Conservation (phyloP, 2,113 vertebrate genomes). For the Labeo catla region DNA sequence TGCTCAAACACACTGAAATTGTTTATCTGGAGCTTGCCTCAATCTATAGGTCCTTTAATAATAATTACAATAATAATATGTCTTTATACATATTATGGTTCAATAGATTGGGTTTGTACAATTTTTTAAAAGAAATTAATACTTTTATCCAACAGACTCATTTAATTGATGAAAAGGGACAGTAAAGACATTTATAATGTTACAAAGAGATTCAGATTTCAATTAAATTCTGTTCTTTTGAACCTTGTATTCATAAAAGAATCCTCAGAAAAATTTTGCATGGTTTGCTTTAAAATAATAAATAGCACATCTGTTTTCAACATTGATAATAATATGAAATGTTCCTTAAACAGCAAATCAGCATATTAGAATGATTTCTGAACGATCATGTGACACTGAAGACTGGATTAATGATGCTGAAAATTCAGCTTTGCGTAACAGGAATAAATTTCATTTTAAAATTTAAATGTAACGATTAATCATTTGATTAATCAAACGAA, state of each 20-base stretch:
- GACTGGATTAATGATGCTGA: background rate
- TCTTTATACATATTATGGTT: background rate
- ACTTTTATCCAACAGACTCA: background rate
- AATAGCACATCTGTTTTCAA: too few species aligned
- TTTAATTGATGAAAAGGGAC: too few species aligned
- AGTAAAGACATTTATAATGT: too few species aligned
- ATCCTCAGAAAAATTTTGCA: too few species aligned
- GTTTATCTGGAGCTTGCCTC: background rate
- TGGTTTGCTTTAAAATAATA: too few species aligned
- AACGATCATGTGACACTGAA: background rate
- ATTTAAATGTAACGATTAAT: background rate
- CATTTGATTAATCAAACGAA: too few species aligned
- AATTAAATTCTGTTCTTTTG: too few species aligned
- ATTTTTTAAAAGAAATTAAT: background rate
- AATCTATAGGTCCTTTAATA: background rate
- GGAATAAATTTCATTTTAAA: background rate
- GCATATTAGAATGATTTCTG: background rate
- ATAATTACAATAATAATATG: background rate
- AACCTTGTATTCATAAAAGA: too few species aligned
- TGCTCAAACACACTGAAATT: background rate
- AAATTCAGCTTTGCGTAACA: background rate
- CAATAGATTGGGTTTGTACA: background rate
- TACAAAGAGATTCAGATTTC: too few species aligned
- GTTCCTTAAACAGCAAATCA: background rate
- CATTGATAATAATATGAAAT: too few species aligned